Evolutionary conservation across 2,888 invertebrate species (phyloP).

Genomic region (Ophonus ardosiacus): DNA sequence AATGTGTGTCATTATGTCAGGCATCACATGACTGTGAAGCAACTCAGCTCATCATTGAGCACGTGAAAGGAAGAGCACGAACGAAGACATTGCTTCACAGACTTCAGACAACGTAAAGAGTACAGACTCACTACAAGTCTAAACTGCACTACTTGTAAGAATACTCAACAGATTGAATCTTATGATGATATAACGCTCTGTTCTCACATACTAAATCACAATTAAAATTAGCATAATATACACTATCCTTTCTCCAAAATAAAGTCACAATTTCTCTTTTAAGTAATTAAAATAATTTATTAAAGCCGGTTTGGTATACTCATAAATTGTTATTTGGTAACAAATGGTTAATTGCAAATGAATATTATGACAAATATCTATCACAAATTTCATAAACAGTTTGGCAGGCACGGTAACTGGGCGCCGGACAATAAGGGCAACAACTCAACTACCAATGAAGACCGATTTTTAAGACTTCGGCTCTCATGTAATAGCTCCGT

Average conservation of each 20-base stretch:
- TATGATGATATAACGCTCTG: not conserved
- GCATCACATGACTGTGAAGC: conserved; percentile 5
- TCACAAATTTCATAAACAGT: not conserved
- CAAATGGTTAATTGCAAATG: no score
- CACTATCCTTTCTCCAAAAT: not conserved
- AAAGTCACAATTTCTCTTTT: not conserved
- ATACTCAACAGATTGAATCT: not conserved
- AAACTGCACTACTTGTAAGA: not conserved
- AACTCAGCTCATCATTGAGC: not conserved
- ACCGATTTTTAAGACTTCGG: no score
- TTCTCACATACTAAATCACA: not conserved
- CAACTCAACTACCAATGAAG: no score
- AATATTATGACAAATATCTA: not conserved
- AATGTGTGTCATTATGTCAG: not conserved
- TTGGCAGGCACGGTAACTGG: not conserved
- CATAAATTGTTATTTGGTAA: no score
- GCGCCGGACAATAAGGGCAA: no score
- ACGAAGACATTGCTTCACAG: not conserved
- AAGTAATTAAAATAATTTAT: not conserved
- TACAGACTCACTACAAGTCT: not conserved
- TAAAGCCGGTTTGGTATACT: no score
- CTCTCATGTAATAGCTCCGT: no score
- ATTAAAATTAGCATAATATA: not conserved
- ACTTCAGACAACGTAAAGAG: not conserved
- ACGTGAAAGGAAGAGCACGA: conserved; percentile 19